Conservation (phyloP, 2,797 vertebrate genomes). For the Smutsia gigantea region DNA sequence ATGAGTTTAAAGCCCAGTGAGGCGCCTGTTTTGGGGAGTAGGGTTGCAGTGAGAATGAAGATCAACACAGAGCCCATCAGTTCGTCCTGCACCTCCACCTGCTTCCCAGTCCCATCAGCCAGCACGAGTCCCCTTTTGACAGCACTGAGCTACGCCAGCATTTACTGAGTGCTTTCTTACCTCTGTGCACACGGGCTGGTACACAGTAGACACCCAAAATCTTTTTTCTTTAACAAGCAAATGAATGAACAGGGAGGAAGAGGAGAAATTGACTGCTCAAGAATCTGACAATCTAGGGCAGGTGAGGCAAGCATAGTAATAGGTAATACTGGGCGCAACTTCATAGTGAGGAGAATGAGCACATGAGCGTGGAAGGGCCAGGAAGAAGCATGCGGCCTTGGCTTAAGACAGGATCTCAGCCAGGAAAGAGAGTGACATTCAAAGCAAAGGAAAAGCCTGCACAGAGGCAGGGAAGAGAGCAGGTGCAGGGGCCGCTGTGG, state of each 20-base stretch:
- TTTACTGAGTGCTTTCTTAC: not conserved
- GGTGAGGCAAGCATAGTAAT: not conserved
- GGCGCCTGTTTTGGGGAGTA: not conserved
- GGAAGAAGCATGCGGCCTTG: not conserved
- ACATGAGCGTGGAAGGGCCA: not conserved
- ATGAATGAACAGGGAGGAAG: not conserved
- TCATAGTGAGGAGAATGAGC: not conserved
- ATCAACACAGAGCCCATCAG: not conserved
- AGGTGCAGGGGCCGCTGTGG: not conserved
- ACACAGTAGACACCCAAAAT: not conserved
- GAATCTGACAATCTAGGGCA: not conserved
- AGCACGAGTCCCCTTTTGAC: not conserved
- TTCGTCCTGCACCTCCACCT: not conserved
- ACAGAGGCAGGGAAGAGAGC: not conserved
- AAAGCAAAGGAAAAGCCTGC: not conserved
- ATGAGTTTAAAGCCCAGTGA: not conserved
- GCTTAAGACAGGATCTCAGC: not conserved
- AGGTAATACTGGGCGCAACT: not conserved
- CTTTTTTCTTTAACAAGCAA: not conserved
- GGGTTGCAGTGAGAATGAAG: not conserved
- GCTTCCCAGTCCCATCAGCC: rapidly evolving
- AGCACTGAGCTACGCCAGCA: not conserved
- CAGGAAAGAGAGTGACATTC: not conserved
- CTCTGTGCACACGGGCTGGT: not conserved
- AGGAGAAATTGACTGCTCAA: not conserved